These are phyloP conservation scores for Chalcosyrphus nemorum DNA, from an alignment of 2,888 invertebrate species.

Conservation along the genomic window DNA sequence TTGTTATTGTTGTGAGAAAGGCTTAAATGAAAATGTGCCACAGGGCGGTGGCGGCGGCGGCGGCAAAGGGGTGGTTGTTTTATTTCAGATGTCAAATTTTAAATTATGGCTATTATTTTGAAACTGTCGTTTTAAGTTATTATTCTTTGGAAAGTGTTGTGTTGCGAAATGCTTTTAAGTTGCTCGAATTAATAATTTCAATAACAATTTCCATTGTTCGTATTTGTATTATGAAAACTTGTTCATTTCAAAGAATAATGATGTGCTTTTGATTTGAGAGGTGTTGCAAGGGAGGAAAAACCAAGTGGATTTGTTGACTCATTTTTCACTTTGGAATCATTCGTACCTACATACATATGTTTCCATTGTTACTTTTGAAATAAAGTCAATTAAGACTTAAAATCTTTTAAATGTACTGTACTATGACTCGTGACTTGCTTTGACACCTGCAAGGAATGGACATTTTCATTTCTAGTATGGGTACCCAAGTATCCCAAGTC, in stretches of 20 bases:
- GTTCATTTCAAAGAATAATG: background rate
- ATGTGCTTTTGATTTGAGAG: too few relatives aligned
- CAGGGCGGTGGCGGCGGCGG: background rate
- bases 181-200: constrained; percentile 15
- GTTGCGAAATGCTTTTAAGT: constrained; percentile 19
- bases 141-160: background rate
- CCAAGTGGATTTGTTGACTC: too few relatives aligned
- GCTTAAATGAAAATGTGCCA: constrained; percentile 27
- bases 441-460: too few relatives aligned
- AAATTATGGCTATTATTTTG: constrained; percentile 38
- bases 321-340: too few relatives aligned
- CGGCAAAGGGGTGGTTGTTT: constrained; percentile 33
- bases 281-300: background rate
- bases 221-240: background rate
- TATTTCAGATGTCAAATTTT: constrained; percentile 53
- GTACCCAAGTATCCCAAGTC: too few relatives aligned
- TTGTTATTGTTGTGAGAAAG: too few relatives aligned
- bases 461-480: too few relatives aligned
- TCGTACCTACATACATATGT: too few relatives aligned
- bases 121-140: constrained; percentile 24
- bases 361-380: too few relatives aligned
- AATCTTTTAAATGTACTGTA: too few relatives aligned
- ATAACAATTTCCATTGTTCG: background rate
- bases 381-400: too few relatives aligned
- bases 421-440: too few relatives aligned